Evolutionary conservation across 1,140 invertebrate genomes (phyloP), one percentile per base, ranked within the genome.

Genomic region (Nylanderia fulva): DNA sequence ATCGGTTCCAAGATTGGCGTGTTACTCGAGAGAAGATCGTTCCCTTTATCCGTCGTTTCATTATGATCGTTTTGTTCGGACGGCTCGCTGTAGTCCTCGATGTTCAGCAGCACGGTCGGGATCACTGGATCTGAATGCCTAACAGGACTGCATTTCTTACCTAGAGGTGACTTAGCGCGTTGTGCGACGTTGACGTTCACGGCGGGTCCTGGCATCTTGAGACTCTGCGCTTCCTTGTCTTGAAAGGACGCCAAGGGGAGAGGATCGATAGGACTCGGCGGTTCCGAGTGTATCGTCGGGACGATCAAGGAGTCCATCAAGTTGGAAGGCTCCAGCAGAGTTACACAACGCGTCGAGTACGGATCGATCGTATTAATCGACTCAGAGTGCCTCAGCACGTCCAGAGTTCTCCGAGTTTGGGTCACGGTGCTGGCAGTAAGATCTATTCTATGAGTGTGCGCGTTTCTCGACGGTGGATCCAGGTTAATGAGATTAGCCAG

Each of bases 211-310:
- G 69, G 21, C 0, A 39, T 63, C 4, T 82, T 42, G 1, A 21
- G 61, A 42, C 60, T 86, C 29, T 29, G 63, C 0, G 74, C n/a
- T 36, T 88, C 74, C 48, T 92, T 86, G 39, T 91, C 83, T n/a
- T 86, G 63, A 0, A 91, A 56, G 0, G 91, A 85, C 15, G 84
- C 88, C 4, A 93, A 56, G 7, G 91, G 89, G 6, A 92, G 82
- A 11, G 91, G 88, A 29, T 93, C 93, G 56, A 94, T 89, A 0
- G 93, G 93, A 89, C 93, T 94, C 4, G 93, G 91, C 0, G 93
- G 94, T 61, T 94, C 93, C 21, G 94, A 94, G 61, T 93, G 91
- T 87, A 93, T 91, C 6, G 87, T 91, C 2, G 93, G 93, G 8
- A 93, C 91, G 1, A 56, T 66, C 7, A 94, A 69, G 7, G 86